Evolutionary conservation across 2,888 invertebrate genomes (phyloP).

Genomic region (Corbicula japonica): DNA sequence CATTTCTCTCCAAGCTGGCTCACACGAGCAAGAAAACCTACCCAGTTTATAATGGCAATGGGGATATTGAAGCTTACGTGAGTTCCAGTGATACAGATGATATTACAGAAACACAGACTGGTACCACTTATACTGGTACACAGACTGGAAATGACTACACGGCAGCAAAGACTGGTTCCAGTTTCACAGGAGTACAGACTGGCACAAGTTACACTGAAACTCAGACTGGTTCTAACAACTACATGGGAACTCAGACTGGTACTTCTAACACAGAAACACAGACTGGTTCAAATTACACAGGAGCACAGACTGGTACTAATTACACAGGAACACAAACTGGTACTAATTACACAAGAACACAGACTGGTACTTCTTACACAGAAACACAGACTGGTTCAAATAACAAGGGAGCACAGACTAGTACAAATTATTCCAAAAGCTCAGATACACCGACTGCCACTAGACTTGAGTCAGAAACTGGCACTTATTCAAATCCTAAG

Average conservation of each 20-base stretch:
- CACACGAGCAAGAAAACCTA: too few species aligned
- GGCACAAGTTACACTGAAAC: background rate
- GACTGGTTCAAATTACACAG: background rate
- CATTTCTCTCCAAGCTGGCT: conserved; percentile 10
- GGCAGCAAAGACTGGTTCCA: too few species aligned
- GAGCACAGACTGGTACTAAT: conserved; percentile 1
- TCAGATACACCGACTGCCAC: too few species aligned
- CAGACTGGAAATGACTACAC: too few species aligned
- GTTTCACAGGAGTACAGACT: conserved; percentile 13
- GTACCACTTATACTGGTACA: background rate
- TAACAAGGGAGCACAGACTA: too few species aligned
- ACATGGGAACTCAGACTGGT: background rate
- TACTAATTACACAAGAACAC: too few species aligned
- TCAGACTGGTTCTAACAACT: background rate
- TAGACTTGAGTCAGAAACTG: too few species aligned
- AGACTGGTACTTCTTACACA: conserved; percentile 1
- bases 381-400: conserved; percentile 7
- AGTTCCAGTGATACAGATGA: background rate
- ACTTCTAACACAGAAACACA: background rate
- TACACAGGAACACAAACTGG: background rate
- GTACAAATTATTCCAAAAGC: too few species aligned
- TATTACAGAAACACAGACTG: background rate
- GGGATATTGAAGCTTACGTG: too few species aligned
- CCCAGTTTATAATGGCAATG: too few species aligned
- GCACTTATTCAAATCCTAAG: too few species aligned